These are phyloP conservation scores for Pholis gunnellus DNA, from an alignment of 2,113 vertebrate species.

Conservation along the genomic window DNA sequence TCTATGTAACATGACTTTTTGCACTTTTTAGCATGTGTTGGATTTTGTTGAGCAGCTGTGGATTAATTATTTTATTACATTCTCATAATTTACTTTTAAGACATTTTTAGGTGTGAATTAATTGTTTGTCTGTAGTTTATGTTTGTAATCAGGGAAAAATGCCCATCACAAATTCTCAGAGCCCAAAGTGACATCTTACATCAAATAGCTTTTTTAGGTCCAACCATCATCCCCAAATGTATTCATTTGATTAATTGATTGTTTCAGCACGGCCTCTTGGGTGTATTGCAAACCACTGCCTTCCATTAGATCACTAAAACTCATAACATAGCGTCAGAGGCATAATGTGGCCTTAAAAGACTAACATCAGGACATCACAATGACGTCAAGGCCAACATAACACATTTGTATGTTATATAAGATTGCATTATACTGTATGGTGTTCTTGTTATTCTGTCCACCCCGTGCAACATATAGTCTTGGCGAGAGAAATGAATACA, in stretches of 20 bases:
- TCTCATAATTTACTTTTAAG: background rate
- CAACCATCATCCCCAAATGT: background rate
- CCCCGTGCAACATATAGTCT: background rate
- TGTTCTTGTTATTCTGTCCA: slow-evolving; percentile 11
- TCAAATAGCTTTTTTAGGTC: background rate
- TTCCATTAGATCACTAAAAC: background rate
- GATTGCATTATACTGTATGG: no score
- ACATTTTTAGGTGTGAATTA: background rate
- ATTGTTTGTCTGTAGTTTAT: background rate
- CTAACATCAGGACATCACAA: background rate
- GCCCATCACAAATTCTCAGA: background rate
- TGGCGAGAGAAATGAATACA: background rate
- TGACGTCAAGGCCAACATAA: background rate
- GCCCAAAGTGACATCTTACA: background rate
- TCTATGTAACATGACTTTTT: background rate
- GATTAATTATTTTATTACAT: background rate
- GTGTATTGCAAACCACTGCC: background rate
- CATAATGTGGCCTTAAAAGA: background rate
- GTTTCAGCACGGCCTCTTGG: background rate
- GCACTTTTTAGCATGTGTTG: background rate
- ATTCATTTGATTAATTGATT: background rate
- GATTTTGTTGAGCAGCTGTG: background rate
- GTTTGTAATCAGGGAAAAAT: background rate
- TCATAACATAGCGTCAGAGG: background rate
- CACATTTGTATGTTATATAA: background rate